Evolutionary conservation across 2,113 vertebrate genomes (phyloP).

Genomic region (Bolborhynchus lineola): DNA sequence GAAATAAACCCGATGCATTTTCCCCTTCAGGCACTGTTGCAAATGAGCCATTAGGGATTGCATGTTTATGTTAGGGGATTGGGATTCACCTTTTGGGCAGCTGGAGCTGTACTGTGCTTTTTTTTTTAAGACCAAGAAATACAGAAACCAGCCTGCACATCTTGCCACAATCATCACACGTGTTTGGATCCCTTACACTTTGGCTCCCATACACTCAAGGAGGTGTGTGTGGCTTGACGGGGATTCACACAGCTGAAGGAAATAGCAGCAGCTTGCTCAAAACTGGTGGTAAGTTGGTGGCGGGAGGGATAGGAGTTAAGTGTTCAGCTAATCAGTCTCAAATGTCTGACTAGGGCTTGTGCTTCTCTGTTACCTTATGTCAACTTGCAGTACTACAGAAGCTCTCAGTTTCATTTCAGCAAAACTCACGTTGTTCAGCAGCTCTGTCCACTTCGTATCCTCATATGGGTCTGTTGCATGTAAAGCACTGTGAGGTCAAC

Average conservation of each 20-base stretch:
- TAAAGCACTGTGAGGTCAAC: background rate
- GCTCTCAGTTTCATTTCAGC: background rate
- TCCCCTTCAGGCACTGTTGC: background rate
- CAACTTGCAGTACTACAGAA: background rate
- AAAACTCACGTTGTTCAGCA: background rate
- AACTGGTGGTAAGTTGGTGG: background rate
- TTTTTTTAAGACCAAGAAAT: background rate
- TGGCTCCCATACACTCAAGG: background rate
- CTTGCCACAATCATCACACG: background rate
- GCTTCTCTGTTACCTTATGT: background rate
- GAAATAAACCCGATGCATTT: background rate
- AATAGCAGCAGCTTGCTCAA: background rate
- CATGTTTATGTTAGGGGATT: background rate
- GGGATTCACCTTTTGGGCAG: background rate
- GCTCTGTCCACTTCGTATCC: background rate
- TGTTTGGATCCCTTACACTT: background rate
- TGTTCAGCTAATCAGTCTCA: background rate
- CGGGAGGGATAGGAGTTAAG: background rate
- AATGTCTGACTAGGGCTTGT: background rate
- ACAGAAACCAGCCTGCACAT: background rate
- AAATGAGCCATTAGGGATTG: background rate
- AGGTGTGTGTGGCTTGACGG: background rate
- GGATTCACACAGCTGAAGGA: background rate
- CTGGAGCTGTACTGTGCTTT: background rate
- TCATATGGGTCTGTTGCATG: background rate